phyloP scores from a whole-genome alignment of 2,888 invertebrate genomes.

The Operophtera brumata region DNA sequence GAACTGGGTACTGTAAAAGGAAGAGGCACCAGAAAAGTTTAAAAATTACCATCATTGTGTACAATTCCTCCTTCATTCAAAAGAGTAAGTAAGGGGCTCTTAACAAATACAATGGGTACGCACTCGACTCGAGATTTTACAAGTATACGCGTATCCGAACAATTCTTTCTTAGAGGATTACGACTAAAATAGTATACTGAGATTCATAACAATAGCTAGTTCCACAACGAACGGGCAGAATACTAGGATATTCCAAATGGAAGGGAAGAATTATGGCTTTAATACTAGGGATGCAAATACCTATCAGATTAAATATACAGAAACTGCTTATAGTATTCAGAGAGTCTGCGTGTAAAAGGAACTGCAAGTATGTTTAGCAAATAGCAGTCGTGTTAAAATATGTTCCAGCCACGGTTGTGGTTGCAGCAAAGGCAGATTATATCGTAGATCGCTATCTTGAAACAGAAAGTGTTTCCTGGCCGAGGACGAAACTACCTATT shows the following conservation, averaged over 20 bases:
- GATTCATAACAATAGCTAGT: constrained; percentile 10
- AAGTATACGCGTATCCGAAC: constrained; percentile 43
- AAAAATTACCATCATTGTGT: constrained; percentile 42
- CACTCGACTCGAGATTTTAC: constrained; percentile 43
- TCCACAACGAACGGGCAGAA: background rate
- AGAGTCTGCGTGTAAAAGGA: background rate
- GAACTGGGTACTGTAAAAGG: constrained; percentile 11
- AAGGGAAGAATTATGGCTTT: background rate
- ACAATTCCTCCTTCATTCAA: constrained; percentile 38
- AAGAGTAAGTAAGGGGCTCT: constrained; percentile 42
- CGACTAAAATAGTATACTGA: constrained; percentile 36
- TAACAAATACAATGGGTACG: constrained; percentile 45
- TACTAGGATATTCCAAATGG: background rate
- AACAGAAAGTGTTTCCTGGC: background rate
- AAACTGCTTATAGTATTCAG: background rate
- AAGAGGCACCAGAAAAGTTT: constrained; percentile 31
- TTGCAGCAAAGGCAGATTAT: too few relatives aligned
- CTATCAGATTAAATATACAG: background rate
- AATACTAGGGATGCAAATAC: background rate
- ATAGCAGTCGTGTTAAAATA: too few relatives aligned
- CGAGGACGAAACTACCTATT: background rate
- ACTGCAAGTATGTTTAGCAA: background rate
- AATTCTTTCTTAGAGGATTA: constrained; percentile 37
- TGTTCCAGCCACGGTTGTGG: too few relatives aligned
- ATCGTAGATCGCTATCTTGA: background rate